Base-by-base conservation (phyloP, 37 sponge, comb jelly and placozoan genomes). In the Bolinopsis microptera region DNA sequence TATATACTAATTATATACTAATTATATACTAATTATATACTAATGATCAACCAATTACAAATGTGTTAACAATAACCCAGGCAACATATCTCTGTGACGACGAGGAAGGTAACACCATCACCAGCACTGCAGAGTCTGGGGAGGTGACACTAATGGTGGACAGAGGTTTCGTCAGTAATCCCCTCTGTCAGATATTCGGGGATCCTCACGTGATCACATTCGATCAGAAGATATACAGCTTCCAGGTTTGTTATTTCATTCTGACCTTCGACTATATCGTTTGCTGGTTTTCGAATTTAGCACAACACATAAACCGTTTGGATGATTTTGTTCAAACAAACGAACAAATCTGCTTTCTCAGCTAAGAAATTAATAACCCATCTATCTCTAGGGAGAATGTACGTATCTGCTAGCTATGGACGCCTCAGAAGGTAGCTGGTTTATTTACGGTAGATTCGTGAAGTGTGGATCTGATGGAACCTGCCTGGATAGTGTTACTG, bases 191-290 rank as follows among this genome's bases (percentile, higher is more conserved):
- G 31, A 28, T 72, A 28, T 72, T 72, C 31, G 75, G 75, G 75
- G 75, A 72, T 72, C 75, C 75, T 28, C 27, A n/a, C 18, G 75
- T 72, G 22, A 72, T 72, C 75, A 72, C 75, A 24, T 72, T 72
- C 31, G 75, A 72, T n/a, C 61, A 48, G 61, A 48, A 48, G 13
- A 48, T 48, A 48, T 48, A 48, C 61, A 48, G 61, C 61, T 48
- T 48, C 61, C 61, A 48, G 61, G 61, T 48, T 13, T n/a, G n/a
- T n/a, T n/a, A n/a, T n/a, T n/a, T n/a, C n/a, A n/a, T n/a, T n/a
- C n/a, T n/a, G n/a, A n/a, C n/a, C n/a, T n/a, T n/a, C n/a, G n/a
- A n/a, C n/a, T n/a, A n/a, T n/a, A n/a, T n/a, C n/a, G n/a, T n/a
- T n/a, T n/a, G n/a, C n/a, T n/a, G n/a, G n/a, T n/a, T n/a, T n/a